Evolutionary conservation across 2,888 invertebrate species (phyloP).

Genomic region (Pasiphila rectangulata): DNA sequence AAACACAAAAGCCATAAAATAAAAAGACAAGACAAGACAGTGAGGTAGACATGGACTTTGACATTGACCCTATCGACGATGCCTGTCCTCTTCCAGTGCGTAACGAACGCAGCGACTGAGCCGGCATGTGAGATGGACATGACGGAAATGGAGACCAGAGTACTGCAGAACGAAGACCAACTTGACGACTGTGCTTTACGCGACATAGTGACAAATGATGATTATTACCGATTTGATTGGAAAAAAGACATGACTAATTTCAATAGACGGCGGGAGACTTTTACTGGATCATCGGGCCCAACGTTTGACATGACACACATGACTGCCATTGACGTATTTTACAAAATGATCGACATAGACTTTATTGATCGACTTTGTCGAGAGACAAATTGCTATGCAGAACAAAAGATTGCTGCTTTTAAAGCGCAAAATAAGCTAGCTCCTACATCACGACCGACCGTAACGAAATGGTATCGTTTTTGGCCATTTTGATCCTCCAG

Average conservation of each 20-base stretch:
- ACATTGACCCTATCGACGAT: too few species aligned
- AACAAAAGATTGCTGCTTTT: conserved; percentile 6
- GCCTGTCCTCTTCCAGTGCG: too few species aligned
- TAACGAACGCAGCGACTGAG: too few species aligned
- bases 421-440: not conserved
- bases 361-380: conserved; percentile 29
- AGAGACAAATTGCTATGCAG: conserved; percentile 10
- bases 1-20: too few species aligned
- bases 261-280: not conserved
- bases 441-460: not conserved
- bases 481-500: not conserved
- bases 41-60: too few species aligned
- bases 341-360: conserved; percentile 22
- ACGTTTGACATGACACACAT: conserved; percentile 29
- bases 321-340: conserved; percentile 19
- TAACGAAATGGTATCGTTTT: conserved; percentile 2
- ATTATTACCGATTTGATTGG: not conserved
- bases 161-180: too few species aligned
- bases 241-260: not conserved
- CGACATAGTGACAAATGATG: not conserved
- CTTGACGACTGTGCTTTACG: not conserved
- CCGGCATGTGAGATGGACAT: too few species aligned
- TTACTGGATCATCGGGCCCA: conserved; percentile 9
- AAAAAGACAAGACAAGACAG: too few species aligned
- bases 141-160: too few species aligned